Evolutionary conservation across 2,113 vertebrate genomes (phyloP), one percentile per base, ranked within the genome.

Genomic region (Gobius niger): DNA sequence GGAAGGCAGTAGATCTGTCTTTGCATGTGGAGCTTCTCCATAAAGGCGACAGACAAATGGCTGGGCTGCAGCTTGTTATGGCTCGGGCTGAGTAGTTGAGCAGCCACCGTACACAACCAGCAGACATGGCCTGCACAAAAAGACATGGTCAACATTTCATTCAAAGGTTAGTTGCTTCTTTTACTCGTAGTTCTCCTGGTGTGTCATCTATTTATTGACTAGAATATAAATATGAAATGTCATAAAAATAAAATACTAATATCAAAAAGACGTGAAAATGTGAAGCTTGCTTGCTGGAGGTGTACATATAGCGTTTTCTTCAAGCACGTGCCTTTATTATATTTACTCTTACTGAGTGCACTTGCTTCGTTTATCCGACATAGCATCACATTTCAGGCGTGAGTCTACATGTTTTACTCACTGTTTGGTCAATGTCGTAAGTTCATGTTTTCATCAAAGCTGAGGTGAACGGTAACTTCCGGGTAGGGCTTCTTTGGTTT

Each of bases 41-140:
- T 19, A 73, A 7, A 9, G 78, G 46, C 2, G 68, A 72, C 65
- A 24, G 57, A 46, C 50, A 61, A 50, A 15, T 34, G 24, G 24
- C 52, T 5, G 50, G 53, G 41, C 63, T 24, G 44, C 53, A 19
- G 1, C 44, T 60, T 61, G 62, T 65, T 16, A 24, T 56, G 0
- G 52, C n/a, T 64, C 65, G 73, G 12, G 60, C 42, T 10, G 66
- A 65, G 5, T 52, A 86, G 62, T 65, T 68, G 7, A 92, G 65
- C 57, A 85, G 7, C 83, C 83, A 79, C 72, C 86, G 84, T 49
- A 90, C 54, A 50, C 87, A 87, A 19, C 82, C 81, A 57, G 82
- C 64, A 82, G 88, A 83, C 92, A 93, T 93, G 65, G 75, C 59
- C 87, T 90, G 42, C 6, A 69, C 2, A 65, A 7, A 49, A 47